Evolutionary conservation across 2,113 vertebrate genomes (phyloP).

Genomic region (Cacatua alba): DNA sequence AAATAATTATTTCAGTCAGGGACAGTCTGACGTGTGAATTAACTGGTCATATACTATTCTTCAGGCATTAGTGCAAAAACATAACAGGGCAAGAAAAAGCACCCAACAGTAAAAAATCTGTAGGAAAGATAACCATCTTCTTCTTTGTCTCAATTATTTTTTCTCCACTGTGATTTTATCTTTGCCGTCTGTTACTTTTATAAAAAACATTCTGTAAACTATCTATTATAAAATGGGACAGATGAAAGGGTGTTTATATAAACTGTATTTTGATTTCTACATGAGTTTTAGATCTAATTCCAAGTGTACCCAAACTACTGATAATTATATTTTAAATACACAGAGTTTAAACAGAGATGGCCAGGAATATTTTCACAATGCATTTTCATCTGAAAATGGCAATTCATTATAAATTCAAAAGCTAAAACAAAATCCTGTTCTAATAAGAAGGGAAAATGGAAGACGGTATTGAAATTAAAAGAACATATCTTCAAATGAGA

Average conservation of each 20-base stretch:
- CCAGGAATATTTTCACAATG: background rate
- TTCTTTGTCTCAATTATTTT: background rate
- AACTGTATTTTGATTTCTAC: background rate
- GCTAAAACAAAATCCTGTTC: background rate
- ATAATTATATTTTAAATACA: background rate
- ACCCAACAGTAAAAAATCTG: background rate
- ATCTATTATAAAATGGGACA: background rate
- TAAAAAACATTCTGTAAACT: background rate
- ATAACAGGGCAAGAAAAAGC: background rate
- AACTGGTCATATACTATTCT: background rate
- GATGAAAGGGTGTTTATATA: background rate
- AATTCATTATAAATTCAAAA: conserved; percentile 6
- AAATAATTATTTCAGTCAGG: background rate
- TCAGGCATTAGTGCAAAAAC: background rate
- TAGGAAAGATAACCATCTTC: background rate
- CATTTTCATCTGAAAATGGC: background rate
- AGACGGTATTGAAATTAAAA: background rate
- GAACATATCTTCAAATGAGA: background rate
- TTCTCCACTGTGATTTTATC: background rate
- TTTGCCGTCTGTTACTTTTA: background rate
- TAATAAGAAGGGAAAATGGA: background rate
- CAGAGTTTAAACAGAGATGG: background rate
- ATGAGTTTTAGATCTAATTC: background rate
- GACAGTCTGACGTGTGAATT: background rate
- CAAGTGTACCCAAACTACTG: background rate